Conservation (phyloP, 30 jellyfish, hydroid and myxozoan genomes). For the Aurelia aurita region DNA sequence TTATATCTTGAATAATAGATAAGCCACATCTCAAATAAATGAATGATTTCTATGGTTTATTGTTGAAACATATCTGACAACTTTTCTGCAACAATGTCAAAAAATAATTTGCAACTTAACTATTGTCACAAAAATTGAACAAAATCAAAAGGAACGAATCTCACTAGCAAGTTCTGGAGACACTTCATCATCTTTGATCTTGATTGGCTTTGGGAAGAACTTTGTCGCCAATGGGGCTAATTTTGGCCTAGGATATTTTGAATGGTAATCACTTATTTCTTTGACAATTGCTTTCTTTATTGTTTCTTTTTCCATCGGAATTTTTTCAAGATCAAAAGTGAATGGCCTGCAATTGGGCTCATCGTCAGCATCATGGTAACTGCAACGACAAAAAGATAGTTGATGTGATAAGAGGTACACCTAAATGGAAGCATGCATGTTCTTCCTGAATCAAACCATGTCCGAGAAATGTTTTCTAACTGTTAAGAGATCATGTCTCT, state of each 20-base stretch:
- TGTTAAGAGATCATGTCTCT: too few species aligned
- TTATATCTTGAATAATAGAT: too few species aligned
- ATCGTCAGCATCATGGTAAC: conserved; percentile 93
- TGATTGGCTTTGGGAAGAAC: conserved; percentile 36
- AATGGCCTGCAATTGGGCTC: conserved; percentile 87
- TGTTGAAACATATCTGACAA: too few species aligned
- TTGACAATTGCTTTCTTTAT: conserved; percentile 75
- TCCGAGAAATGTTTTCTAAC: too few species aligned
- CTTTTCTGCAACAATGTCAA: too few species aligned
- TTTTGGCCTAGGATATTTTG: conserved; percentile 80
- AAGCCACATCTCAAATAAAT: too few species aligned
- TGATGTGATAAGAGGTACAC: too few species aligned
- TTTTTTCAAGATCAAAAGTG: conserved; percentile 68
- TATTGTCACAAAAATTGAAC: too few species aligned
- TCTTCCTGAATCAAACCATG: too few species aligned
- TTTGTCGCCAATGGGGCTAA: conserved; percentile 87
- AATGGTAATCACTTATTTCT: conserved; percentile 81
- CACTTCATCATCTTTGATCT: background rate
- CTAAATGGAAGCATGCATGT: too few species aligned
- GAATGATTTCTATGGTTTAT: too few species aligned
- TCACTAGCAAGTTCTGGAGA: background rate
- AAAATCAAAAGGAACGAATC: background rate
- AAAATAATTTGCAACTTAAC: too few species aligned
- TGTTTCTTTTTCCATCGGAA: conserved; percentile 67
- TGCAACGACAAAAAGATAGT: conserved; percentile 1